These are phyloP conservation scores for Acanthopleura granulata DNA, from an alignment of 2,888 invertebrate genomes.

Conservation along the genomic window DNA sequence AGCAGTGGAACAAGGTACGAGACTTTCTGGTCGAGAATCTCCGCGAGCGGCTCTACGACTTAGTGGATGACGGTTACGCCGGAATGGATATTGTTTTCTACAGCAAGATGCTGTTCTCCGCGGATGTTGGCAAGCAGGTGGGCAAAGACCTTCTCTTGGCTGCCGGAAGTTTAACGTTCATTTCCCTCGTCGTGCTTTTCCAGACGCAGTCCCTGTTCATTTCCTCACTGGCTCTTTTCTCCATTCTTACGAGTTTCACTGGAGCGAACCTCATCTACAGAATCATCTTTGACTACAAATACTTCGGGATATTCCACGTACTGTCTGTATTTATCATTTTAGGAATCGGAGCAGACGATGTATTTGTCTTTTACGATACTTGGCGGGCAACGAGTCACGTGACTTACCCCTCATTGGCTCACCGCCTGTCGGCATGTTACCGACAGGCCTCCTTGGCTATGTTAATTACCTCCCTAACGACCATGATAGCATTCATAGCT, in stretches of 20 bases:
- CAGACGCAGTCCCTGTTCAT: conserved; percentile 52
- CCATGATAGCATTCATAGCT: conserved; percentile 59
- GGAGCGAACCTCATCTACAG: conserved; percentile 53
- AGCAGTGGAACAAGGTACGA: conserved; percentile 28
- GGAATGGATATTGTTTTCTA: conserved; percentile 41
- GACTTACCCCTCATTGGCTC: conserved; percentile 43
- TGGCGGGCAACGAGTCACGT: conserved; percentile 55
- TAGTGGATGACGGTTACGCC: background rate
- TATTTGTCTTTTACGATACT: conserved; percentile 64
- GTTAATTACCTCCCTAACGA: conserved; percentile 62
- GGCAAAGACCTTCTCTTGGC: conserved; percentile 46
- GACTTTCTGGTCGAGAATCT: conserved; percentile 33
- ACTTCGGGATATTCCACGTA: conserved; percentile 65
- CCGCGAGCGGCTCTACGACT: conserved; percentile 31
- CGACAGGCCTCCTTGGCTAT: conserved; percentile 58
- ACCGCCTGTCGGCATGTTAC: conserved; percentile 58
- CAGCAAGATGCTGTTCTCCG: conserved; percentile 16
- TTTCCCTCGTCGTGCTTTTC: conserved; percentile 51
- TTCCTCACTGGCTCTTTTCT: conserved; percentile 41
- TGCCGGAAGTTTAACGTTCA: conserved; percentile 51
- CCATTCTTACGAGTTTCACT: conserved; percentile 48
- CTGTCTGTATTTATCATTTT: conserved; percentile 65
- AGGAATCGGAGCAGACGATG: conserved; percentile 65
- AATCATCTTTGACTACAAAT: conserved; percentile 41
- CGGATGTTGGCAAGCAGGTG: conserved; percentile 35